Base-by-base conservation (phyloP, 2,113 vertebrate species). In the Notarius lentiginosus region DNA sequence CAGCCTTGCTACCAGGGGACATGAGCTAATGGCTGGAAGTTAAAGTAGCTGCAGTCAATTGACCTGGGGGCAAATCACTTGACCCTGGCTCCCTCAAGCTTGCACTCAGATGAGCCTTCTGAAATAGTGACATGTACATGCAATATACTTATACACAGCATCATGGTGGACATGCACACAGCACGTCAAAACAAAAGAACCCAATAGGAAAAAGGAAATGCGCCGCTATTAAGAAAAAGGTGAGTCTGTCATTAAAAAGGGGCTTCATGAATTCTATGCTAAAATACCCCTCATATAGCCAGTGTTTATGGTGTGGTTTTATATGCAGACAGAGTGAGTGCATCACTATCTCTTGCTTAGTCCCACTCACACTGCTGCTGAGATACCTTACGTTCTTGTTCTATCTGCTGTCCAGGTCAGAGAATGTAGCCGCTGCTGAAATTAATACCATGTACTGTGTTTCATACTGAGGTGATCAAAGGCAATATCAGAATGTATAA, bases 51-150 rank as follows among this genome's bases (percentile, higher is more conserved):
- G 79, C 89, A 94, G 92, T 95, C 94, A 95, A 94, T 95, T 95
- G 95, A 96, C 94, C 93, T 87, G 12, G 12, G 91, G 94, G 85
- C 94, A 94, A 94, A 95, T 91, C 94, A 95, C 93, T 96, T 95
- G 94, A 95, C 91, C 93, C 89, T 90, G 88, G 84, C 89, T 91
- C 90, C 88, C 89, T 84, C 68, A 90, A 89, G 83, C 86, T 91
- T 66, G n/a, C 79, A 81, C 86, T 89, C 85, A 87, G 83, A 86
- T 84, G 83, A 87, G 83, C 85, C 83, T 65, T 90, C 83, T 87
- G 84, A 86, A 70, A 90, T 47, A 76, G 82, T 84, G 89, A 84
- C 89, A 91, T 82, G 77, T 85, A 87, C 83, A 73, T 84, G 79
- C 75, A 84, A n/a, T 73, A 77, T 17, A 86, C 30, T 88, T 27